Base-by-base conservation (phyloP, 1,140 invertebrate genomes). In the Pseudomyrmex cubaensis region DNA sequence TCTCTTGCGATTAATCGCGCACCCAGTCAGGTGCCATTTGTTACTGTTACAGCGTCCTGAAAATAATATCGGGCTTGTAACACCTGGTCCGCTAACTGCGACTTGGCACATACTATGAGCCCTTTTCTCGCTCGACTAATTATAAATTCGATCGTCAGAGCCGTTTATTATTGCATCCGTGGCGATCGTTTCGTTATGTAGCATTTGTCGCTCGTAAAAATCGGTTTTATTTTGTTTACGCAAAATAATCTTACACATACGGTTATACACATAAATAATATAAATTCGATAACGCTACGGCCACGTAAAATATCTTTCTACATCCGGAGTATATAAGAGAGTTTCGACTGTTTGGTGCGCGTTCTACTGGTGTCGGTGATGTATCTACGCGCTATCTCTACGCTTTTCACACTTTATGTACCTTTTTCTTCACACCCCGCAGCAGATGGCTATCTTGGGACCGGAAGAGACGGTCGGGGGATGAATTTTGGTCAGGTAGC, bases 401-500 rank as follows among this genome's bases (percentile, higher is more conserved):
- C 46, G 67, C 62, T 10, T 85, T 77, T 76, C 72, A 56, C 66
- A 57, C 20, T 69, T 70, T 78, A 78, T 66, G 54, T 69, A 80
- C 20, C 64, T 80, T 80, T 35, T 80, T 50, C 76, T 72, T 80
- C 66, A 17, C 54, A 46, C 73, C 63, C 73, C 73, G 63, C 80
- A 52, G 61, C 35, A 83, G 72, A 88, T 82, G 84, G 87, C 75
- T 77, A 67, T 82, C 80, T 83, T 59, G 87, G 84, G 84, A 88
- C 56, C 44, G 62, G 72, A 54, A 85, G 87, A 75, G 74, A 78
- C 62, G 83, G 83, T 83, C 52, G 64, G 61, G 82, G 85, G 86
- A 84, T 74, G 89, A 90, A 90, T 90, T 90, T 90, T 85, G 87
- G 87, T 82, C 87, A 84, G 85, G 78, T 76, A 85, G 62, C 83